Conservation (phyloP, 2,888 invertebrate species). For the Altica lythri region DNA sequence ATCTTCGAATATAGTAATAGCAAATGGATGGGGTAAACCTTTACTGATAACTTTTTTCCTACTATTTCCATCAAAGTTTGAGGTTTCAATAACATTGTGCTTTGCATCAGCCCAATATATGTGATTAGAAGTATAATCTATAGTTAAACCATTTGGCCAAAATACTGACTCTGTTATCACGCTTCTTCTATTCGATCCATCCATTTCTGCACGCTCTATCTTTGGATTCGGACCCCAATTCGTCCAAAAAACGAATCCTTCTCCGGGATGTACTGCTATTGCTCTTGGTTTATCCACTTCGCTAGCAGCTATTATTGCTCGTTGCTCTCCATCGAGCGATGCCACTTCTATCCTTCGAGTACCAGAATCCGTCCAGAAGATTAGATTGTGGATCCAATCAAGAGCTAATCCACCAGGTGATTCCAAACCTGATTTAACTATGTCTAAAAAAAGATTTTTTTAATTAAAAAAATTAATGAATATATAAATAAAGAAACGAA, state of each 20-base stretch:
- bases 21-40: slow-evolving; percentile 91
- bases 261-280: slow-evolving; percentile 82
- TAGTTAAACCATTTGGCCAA: slow-evolving; percentile 86
- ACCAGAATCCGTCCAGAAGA: slow-evolving; percentile 89
- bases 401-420: slow-evolving; percentile 84
- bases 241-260: slow-evolving; percentile 82
- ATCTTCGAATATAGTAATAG: slow-evolving; percentile 88
- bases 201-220: slow-evolving; percentile 83
- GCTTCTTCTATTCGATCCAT: slow-evolving; percentile 73
- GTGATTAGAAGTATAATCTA: slow-evolving; percentile 79
- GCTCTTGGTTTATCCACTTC: slow-evolving; percentile 85
- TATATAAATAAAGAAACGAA: no score
- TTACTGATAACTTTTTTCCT: slow-evolving; percentile 71
- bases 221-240: slow-evolving; percentile 89
- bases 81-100: slow-evolving; percentile 82
- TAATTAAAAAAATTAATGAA: slow-evolving; percentile 15
- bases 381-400: slow-evolving; percentile 83
- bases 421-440: slow-evolving; percentile 83
- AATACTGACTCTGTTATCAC: slow-evolving; percentile 80
- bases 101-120: slow-evolving; percentile 91
- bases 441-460: slow-evolving; percentile 60
- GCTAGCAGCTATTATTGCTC: slow-evolving; percentile 76
- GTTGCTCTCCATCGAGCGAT: slow-evolving; percentile 71
- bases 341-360: slow-evolving; percentile 82
- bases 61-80: slow-evolving; percentile 75